phyloP scores from a whole-genome alignment of 2,888 invertebrate genomes.

The Drosophila flavopinicola region DNA sequence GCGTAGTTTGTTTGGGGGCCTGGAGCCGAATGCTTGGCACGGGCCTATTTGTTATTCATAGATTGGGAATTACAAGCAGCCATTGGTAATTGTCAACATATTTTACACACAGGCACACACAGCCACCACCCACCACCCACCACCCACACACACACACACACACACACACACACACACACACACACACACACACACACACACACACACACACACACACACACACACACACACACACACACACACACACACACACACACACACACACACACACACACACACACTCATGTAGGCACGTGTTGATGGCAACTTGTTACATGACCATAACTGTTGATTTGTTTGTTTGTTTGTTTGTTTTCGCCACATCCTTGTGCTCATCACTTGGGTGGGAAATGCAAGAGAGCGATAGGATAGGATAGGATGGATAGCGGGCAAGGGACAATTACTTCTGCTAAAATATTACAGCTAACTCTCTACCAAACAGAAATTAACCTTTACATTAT shows the following conservation, averaged over 20 bases:
- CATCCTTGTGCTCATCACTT: slow-evolving; percentile 19
- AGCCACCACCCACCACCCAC: slow-evolving; percentile 13
- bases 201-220: slow-evolving; percentile 15
- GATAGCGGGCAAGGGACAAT: not conserved
- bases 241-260: slow-evolving; percentile 4
- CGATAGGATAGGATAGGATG: too few relatives aligned
- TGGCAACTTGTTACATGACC: slow-evolving; percentile 65
- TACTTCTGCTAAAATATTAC: not conserved
- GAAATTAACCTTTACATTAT: too few relatives aligned
- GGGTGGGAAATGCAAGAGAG: not conserved
- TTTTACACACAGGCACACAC: slow-evolving; percentile 38
- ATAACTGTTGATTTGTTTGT: slow-evolving; percentile 46
- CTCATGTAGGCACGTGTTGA: slow-evolving; percentile 56
- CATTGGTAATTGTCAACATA: slow-evolving; percentile 75
- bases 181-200: slow-evolving; percentile 25
- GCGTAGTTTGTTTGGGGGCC: slow-evolving; percentile 58
- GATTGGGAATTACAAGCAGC: slow-evolving; percentile 78
- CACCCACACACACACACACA: slow-evolving; percentile 2
- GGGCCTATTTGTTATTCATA: slow-evolving; percentile 78
- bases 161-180: slow-evolving; percentile 22
- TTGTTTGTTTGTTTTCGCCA: slow-evolving; percentile 2
- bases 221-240: slow-evolving; percentile 1
- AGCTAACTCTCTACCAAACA: too few relatives aligned
- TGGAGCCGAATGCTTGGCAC: slow-evolving; percentile 40
- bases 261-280: slow-evolving; percentile 2